Base-by-base conservation (phyloP, 1,140 invertebrate genomes). In the Calliopsis andreniformis region DNA sequence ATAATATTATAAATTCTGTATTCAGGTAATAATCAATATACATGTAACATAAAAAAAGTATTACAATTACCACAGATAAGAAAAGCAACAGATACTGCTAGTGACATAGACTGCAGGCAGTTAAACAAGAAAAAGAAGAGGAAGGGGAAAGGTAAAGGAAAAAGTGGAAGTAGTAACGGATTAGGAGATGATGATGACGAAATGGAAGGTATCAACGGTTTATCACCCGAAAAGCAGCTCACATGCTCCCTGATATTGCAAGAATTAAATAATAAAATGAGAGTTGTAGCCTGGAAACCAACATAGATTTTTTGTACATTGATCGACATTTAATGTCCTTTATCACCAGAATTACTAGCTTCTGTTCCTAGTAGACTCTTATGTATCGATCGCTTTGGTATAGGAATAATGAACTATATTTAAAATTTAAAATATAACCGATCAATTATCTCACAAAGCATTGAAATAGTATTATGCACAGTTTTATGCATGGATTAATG, bases 191-290 rank as follows among this genome's bases (percentile, higher is more conserved):
- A 93, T 18, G 93, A 94, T 18, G 93, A 94, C 72, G 93, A 93
- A 84, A 93, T 92, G 86, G 93, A 94, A 72, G 89, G 92, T 12
- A 90, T 93, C 5, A 91, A 89, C 77, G 89, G 91, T 76, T 84
- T 94, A 61, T 91, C 92, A 43, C 91, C 92, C 20, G 93, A 94
- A 78, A 94, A 94, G 80, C 93, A 93, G 76, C 87, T 92, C 45
- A 93, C 93, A 14, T 94, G 93, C 84, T 92, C 93, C 4, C 92
- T 95, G 14, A 95, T 96, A 83, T 89, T 96, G n/a, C 93, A 94
- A 67, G 95, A 96, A 88, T 92, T 96, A 30, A 96, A 96, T 86
- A 93, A 95, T 51, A 96, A 96, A 91, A 94, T 96, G 92, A 88
- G 92, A 30, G 89, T 94, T 35, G 95, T 95, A 59, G 94, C 93